phyloP scores from a whole-genome alignment of 1,140 invertebrate genomes.

The Heliconius melpomene region DNA sequence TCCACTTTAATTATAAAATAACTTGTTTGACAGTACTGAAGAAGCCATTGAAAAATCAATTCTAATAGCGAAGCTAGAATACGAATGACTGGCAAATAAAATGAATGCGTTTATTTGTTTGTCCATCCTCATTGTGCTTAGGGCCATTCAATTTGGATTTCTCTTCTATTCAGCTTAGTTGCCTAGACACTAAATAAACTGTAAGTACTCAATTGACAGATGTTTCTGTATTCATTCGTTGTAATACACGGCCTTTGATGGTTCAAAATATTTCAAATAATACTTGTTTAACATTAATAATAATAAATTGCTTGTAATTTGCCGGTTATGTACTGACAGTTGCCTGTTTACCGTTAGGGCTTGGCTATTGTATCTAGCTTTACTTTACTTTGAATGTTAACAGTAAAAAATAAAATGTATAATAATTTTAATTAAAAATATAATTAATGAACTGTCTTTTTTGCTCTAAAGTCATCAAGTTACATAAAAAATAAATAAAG shows the following conservation, averaged over 20 bases:
- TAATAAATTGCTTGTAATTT: slow-evolving; percentile 11
- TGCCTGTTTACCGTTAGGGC: not conserved
- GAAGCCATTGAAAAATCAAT: slow-evolving; percentile 9
- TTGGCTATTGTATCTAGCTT: not conserved
- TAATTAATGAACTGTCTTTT: too few species aligned
- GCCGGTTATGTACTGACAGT: not conserved
- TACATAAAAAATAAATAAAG: too few species aligned
- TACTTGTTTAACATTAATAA: slow-evolving; percentile 3
- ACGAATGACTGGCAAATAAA: slow-evolving; percentile 16
- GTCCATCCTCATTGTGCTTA: slow-evolving; percentile 8
- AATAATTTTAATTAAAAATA: too few species aligned
- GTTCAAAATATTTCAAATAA: slow-evolving; percentile 12
- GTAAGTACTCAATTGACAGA: slow-evolving; percentile 18
- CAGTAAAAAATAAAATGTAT: not conserved
- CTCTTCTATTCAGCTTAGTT: slow-evolving; percentile 28
- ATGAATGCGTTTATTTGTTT: slow-evolving; percentile 19
- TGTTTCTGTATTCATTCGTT: not conserved
- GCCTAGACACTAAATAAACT: slow-evolving; percentile 13
- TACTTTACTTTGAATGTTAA: not conserved
- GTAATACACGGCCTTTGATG: slow-evolving; percentile 2
- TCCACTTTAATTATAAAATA: not conserved
- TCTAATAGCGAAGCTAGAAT: not conserved
- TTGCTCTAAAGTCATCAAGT: too few species aligned
- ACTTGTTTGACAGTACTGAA: not conserved
- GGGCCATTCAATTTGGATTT: slow-evolving; percentile 29